Conservation (phyloP, 2,113 vertebrate genomes). For the Kobus ellipsiprymnus region DNA sequence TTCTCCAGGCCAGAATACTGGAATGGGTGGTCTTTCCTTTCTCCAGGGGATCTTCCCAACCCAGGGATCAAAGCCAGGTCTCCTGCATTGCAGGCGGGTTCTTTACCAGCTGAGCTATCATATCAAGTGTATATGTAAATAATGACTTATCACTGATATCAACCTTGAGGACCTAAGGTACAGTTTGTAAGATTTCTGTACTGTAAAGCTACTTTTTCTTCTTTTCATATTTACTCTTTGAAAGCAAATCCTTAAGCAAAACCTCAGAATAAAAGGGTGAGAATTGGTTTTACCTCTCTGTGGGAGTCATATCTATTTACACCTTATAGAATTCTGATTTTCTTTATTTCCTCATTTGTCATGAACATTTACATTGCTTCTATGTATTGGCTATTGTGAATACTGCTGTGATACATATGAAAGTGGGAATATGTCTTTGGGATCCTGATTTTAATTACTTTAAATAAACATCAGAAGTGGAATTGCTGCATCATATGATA, state of each 20-base stretch:
- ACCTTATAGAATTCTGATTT: neutral
- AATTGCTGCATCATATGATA: neutral
- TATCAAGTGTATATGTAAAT: neutral
- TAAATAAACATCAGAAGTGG: neutral
- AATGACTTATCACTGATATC: neutral
- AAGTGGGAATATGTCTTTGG: neutral
- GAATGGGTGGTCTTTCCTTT: neutral
- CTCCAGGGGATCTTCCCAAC: neutral
- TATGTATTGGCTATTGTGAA: neutral
- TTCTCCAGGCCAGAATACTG: neutral
- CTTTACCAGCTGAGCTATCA: neutral
- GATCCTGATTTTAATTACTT: neutral
- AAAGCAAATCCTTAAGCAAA: neutral
- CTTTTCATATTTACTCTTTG: neutral
- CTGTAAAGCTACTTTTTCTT: neutral
- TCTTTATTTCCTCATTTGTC: neutral
- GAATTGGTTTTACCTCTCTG: neutral
- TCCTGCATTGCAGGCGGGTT: fast-evolving
- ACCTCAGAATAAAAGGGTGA: neutral
- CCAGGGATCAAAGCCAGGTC: neutral
- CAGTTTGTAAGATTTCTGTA: neutral
- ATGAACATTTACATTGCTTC: neutral
- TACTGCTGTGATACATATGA: neutral
- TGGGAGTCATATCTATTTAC: neutral
- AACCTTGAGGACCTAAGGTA: neutral